Evolutionary conservation across 2,888 invertebrate genomes (phyloP), one percentile per base, ranked within the genome.

Genomic region (Helleia helle): DNA sequence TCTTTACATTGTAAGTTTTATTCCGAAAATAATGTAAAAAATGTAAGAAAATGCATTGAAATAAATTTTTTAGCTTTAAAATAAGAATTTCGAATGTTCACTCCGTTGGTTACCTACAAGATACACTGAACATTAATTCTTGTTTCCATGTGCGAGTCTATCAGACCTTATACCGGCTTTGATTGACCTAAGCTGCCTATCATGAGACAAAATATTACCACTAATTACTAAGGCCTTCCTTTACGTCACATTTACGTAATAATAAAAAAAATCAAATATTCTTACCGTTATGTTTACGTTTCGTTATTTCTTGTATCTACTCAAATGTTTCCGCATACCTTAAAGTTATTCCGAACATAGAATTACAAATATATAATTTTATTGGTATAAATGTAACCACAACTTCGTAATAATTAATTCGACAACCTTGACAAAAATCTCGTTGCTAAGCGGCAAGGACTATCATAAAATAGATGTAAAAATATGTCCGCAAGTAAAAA

Each of bases 261-360:
- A 6, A 15, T 1, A 30, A n/a, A 30, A 30, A 29, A 2, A 13
- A 29, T 15, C 8, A 8, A 15, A 29, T 14, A 30, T 15, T 28
- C 15, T 15, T 15, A 34, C 34, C 34, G 34, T 34, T 34, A 34
- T 34, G 9, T 34, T 18, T 34, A 34, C 34, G 34, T 34, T 34
- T 34, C 17, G 34, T 18, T 22, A 18, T 34, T 34, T 22, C 8
- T 8, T n/a, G 22, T 34, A 12, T 34, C 22, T 34, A 7, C 22
- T 34, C 34, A 34, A 34, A 22, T 34, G 34, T 8, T 34, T 34
- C 34, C 34, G 34, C 34, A 34, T 34, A 34, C 34, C 22, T 34
- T 22, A 6, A 2, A 5, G 34, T 34, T 11, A 12, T 34, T 18
- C 34, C 18, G 34, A 34, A 34, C 34, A 18, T n/a, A 11, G 34